Conservation (phyloP, 37 sponge, comb jelly and placozoan species). For the Cliona cf. orientalis region DNA sequence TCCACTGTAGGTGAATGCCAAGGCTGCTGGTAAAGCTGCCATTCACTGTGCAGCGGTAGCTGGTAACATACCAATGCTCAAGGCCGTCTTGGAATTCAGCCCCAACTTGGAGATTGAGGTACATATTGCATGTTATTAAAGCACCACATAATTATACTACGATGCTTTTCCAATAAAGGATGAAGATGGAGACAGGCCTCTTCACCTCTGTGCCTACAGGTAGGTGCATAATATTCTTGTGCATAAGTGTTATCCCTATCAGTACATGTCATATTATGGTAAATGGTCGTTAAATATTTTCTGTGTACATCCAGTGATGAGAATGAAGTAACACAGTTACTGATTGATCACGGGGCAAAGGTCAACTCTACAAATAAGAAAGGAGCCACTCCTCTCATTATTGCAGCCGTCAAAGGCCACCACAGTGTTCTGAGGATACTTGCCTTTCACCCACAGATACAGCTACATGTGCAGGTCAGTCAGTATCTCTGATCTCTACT, state of each 20-base stretch:
- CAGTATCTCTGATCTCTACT: no score
- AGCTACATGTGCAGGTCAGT: constrained; percentile 56
- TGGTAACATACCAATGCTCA: constrained; percentile 58
- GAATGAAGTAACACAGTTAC: constrained; percentile 68
- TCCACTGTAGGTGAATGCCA: constrained; percentile 79
- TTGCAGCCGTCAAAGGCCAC: constrained; percentile 74
- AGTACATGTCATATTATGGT: no score
- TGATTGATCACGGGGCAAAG: constrained; percentile 69
- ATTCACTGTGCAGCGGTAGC: constrained; percentile 79
- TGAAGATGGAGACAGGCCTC: constrained; percentile 74
- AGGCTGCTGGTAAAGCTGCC: constrained; percentile 77
- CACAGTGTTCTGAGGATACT: constrained; percentile 52
- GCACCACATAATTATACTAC: no score
- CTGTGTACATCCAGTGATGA: constrained; percentile 57
- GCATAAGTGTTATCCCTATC: no score
- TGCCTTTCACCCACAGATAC: constrained; percentile 23
- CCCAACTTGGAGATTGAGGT: constrained; percentile 83
- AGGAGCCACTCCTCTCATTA: constrained; percentile 64
- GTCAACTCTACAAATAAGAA: constrained; percentile 69
- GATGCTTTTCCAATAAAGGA: no score
- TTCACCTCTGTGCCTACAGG: constrained; percentile 74
- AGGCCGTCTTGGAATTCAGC: constrained; percentile 63
- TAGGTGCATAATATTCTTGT: no score
- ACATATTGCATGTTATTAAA: no score
- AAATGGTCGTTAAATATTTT: background rate